Percentiles rank a stretch among this genome's conserved stretches.
These are phyloP conservation scores for Mustelus asterias DNA, from an alignment of 2,113 vertebrate species.

Conservation along the genomic window DNA sequence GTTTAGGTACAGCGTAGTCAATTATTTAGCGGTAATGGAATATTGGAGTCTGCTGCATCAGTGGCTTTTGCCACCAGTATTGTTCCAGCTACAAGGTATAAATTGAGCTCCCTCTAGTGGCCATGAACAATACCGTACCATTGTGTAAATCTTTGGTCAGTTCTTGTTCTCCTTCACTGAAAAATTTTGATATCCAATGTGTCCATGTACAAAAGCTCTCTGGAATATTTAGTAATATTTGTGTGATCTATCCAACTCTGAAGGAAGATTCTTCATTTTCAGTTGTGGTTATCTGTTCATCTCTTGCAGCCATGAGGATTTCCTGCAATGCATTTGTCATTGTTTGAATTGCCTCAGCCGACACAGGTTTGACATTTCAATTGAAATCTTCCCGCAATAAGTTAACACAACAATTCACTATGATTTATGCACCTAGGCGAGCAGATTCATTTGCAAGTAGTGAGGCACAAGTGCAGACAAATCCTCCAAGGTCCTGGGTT, in stretches of 20 bases:
- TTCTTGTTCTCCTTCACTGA: neutral
- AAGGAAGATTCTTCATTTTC: neutral
- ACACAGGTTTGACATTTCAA: neutral
- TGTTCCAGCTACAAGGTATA: neutral
- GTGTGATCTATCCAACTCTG: neutral
- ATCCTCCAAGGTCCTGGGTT: neutral
- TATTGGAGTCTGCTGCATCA: neutral
- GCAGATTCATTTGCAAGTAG: neutral
- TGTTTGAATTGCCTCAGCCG: neutral
- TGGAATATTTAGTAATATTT: neutral
- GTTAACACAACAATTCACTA: neutral
- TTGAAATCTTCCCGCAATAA: neutral
- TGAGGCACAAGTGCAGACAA: neutral
- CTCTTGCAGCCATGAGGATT: neutral
- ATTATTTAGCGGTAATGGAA: neutral
- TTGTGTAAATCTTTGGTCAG: neutral
- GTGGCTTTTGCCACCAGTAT: neutral
- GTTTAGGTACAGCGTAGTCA: neutral
- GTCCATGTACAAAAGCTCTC: neutral
- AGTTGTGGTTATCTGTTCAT: neutral
- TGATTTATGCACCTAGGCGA: neutral
- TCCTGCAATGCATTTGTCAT: neutral
- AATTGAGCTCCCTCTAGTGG: slow-evolving; percentile 3
- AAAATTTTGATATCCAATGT: neutral
- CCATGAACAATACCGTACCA: too few species aligned